Conservation (phyloP, 1,140 invertebrate genomes). For the Penaeus japonicus region DNA sequence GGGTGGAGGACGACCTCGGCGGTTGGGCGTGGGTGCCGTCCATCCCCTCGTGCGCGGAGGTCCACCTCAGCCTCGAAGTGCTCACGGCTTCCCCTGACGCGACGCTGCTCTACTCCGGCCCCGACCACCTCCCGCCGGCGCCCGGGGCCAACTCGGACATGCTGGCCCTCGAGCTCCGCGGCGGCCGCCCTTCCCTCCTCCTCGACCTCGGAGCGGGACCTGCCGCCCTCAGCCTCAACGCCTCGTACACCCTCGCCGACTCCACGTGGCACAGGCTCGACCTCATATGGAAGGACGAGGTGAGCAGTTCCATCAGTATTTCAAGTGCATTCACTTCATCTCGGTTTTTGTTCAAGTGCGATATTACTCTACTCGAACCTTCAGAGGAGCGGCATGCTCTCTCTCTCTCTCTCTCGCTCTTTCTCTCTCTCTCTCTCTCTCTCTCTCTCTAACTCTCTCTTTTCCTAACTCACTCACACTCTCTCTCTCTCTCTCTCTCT, state of each 20-base stretch:
- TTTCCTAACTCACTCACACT: too few species aligned
- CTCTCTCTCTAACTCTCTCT: too few species aligned
- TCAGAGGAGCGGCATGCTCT: too few species aligned
- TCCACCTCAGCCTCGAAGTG: conserved; percentile 42
- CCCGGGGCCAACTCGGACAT: not conserved
- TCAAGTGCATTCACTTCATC: not conserved
- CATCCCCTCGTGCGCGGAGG: conserved; percentile 37
- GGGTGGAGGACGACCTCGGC: not conserved
- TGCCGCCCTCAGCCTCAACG: conserved; percentile 16
- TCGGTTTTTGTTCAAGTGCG: not conserved
- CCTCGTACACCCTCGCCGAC: conserved; percentile 29
- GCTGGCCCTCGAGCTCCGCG: conserved; percentile 27
- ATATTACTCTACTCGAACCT: too few species aligned
- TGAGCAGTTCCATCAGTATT: not conserved
- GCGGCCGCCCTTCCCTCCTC: conserved; percentile 15
- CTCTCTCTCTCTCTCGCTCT: too few species aligned
- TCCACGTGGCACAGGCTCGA: conserved; percentile 43
- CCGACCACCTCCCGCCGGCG: not conserved
- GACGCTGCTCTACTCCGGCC: conserved; percentile 33
- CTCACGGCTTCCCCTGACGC: conserved; percentile 13
- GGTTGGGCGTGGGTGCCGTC: conserved; percentile 39
- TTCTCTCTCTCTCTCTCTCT: too few species aligned
- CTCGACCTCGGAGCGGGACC: conserved; percentile 38
- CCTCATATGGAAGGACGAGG: conserved; percentile 46
- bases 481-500: not conserved